These are phyloP conservation scores for Andrena trimmerana DNA, from an alignment of 2,888 invertebrate genomes.

Conservation along the genomic window DNA sequence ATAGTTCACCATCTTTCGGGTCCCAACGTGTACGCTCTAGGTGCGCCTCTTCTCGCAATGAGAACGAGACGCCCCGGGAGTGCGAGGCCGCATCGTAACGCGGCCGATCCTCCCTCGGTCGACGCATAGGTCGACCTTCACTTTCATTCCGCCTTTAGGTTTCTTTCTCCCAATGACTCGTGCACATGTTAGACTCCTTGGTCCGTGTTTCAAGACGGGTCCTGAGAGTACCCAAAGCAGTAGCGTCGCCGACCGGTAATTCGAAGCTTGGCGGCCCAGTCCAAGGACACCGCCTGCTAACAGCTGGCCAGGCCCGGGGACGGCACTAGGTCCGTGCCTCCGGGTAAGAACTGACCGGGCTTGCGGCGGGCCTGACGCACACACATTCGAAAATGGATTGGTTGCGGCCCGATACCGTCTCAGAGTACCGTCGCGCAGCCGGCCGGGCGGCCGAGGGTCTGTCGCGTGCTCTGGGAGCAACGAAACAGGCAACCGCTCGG, in stretches of 20 bases:
- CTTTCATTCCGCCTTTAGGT: constrained; percentile 90
- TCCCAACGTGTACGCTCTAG: constrained; percentile 89
- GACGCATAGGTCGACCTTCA: constrained; percentile 85
- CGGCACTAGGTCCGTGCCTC: constrained; percentile 69
- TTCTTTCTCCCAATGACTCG: constrained; percentile 80
- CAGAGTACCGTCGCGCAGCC: neutral
- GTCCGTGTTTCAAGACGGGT: constrained; percentile 89
- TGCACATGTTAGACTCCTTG: constrained; percentile 90
- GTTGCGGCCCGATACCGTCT: constrained; percentile 5
- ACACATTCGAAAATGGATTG: neutral
- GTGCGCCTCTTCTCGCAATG: constrained; percentile 86
- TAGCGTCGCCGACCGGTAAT: too few species aligned
- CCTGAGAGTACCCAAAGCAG: too few species aligned
- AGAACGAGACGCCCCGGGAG: constrained; percentile 84
- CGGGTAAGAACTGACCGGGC: constrained; percentile 84
- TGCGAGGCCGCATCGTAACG: constrained; percentile 80
- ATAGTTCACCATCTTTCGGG: constrained; percentile 83
- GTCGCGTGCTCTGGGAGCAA: neutral
- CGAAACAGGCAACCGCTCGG: constrained; percentile 1
- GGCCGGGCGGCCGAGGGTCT: neutral
- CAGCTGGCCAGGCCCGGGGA: too few species aligned
- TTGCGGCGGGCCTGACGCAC: neutral
- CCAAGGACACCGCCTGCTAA: too few species aligned
- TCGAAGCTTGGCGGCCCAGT: too few species aligned
- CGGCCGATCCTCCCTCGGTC: constrained; percentile 85